Conservation (phyloP, 2,888 invertebrate species). For the Philopedon plagiatum region DNA sequence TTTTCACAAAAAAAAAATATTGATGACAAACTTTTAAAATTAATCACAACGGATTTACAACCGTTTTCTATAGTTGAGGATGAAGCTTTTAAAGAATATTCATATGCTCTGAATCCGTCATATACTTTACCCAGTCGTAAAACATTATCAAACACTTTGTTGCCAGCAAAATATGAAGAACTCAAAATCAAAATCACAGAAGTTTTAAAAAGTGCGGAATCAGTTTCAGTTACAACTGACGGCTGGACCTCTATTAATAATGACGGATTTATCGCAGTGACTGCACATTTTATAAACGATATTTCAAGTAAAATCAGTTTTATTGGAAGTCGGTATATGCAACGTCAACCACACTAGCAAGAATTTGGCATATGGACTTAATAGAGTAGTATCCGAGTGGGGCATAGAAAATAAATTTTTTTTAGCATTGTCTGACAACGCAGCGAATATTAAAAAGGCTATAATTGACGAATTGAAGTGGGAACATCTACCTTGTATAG, state of each 20-base stretch:
- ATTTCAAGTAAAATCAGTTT: slow-evolving; percentile 54
- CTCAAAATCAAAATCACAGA: not conserved
- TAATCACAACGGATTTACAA: too few species aligned
- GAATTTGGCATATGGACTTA: not conserved
- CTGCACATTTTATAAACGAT: slow-evolving; percentile 55
- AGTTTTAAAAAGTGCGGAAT: not conserved
- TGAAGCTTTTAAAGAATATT: slow-evolving; percentile 7
- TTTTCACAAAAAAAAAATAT: too few species aligned
- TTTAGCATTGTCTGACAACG: slow-evolving; percentile 55
- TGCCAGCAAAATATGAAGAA: slow-evolving; percentile 38
- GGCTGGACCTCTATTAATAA: slow-evolving; percentile 59
- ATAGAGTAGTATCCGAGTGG: slow-evolving; percentile 41
- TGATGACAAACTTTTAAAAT: too few species aligned
- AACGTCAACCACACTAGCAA: not conserved
- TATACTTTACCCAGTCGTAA: slow-evolving; percentile 37
- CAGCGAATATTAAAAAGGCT: slow-evolving; percentile 53
- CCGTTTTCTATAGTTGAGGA: slow-evolving; percentile 20
- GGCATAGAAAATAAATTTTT: slow-evolving; percentile 55
- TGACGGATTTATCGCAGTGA: slow-evolving; percentile 57
- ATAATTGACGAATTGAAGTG: slow-evolving; percentile 45
- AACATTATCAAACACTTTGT: slow-evolving; percentile 26
- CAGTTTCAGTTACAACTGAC: slow-evolving; percentile 55
- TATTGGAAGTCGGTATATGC: slow-evolving; percentile 44
- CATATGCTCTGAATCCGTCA: slow-evolving; percentile 31
- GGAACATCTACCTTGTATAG: slow-evolving; percentile 53